These are phyloP conservation scores for Thalassophryne amazonica DNA, from an alignment of 2,797 vertebrate species.

Conservation along the genomic window DNA sequence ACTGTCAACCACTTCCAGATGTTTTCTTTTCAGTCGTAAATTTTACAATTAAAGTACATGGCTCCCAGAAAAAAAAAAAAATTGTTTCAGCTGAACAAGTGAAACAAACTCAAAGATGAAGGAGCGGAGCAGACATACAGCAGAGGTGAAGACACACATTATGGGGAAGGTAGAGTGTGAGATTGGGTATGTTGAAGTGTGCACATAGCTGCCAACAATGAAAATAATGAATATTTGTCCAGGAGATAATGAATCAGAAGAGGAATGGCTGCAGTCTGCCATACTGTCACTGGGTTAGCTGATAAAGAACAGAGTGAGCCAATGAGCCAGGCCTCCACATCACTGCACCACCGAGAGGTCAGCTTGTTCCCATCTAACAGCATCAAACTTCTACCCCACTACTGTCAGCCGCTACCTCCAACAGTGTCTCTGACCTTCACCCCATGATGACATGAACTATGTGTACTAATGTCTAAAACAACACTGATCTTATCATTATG, in stretches of 20 bases:
- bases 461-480: too few species aligned
- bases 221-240: conserved; percentile 96
- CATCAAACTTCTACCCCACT: conserved; percentile 32
- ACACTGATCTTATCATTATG: too few species aligned
- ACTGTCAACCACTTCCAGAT: too few species aligned
- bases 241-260: conserved; percentile 88
- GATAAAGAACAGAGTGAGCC: conserved; percentile 84
- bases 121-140: conserved; percentile 61
- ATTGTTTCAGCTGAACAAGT: too few species aligned
- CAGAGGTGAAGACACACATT: conserved; percentile 73
- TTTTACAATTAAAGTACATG: too few species aligned
- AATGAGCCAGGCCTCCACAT: conserved; percentile 72
- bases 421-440: conserved; percentile 26
- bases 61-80: too few species aligned
- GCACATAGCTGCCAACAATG: conserved; percentile 76
- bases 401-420: conserved; percentile 43
- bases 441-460: not conserved
- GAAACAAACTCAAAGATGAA: conserved; percentile 41
- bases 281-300: conserved; percentile 69
- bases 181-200: conserved; percentile 63
- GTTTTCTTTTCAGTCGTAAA: too few species aligned
- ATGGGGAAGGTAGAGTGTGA: conserved; percentile 77
- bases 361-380: conserved; percentile 83
- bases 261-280: conserved; percentile 89
- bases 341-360: conserved; percentile 73